Base-by-base conservation (phyloP, 1,140 invertebrate genomes). In the Oedothorax gibbosus region DNA sequence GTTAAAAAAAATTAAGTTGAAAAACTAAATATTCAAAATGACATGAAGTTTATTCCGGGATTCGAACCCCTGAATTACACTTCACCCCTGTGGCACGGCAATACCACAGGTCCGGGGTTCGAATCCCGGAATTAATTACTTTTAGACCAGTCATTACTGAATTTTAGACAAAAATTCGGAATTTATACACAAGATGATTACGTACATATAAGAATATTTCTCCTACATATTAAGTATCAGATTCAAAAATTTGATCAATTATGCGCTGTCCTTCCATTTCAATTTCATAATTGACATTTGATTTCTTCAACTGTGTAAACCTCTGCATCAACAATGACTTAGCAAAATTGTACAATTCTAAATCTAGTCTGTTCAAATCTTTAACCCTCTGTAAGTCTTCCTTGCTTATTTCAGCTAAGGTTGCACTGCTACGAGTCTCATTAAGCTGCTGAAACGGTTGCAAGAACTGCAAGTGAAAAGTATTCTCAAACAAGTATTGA, bases 401-500 rank as follows among this genome's bases (percentile, higher is more conserved):
- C 2, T 92, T 89, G 57, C 92, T 93, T 68, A 98, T 91, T 66
- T 93, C 94, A 18, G 93, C 92, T 88, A 96, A 92, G 71, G 94
- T 95, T 69, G 93, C 92, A 88, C 93, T 95, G 20, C 96, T 96
- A 73, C 95, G 92, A 0, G 96, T 97, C 82, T 95, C 93, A 91
- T 98, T 97, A 89, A 96, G 95, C 89, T 97, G 96, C 87, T 95
- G 94, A 90, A 98, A 97, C 49, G 95, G 94, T 87, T 96, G 93
- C 65, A 94, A 93, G 90, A 98, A 98, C 87, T 95, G 92, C 88
- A 99, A 92, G 89, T 96, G 95, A 90, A 99, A 99, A n/a, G 96
- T 98, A 90, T 97, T 94, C 90, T 99, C 98, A 90, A 99, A 99
- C 60, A 99, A 94, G 89, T 97, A 97, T 90, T 99, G 98, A 51